These are phyloP conservation scores for Drosophila austrosaltans DNA, from an alignment of 2,888 invertebrate genomes.

Conservation along the genomic window DNA sequence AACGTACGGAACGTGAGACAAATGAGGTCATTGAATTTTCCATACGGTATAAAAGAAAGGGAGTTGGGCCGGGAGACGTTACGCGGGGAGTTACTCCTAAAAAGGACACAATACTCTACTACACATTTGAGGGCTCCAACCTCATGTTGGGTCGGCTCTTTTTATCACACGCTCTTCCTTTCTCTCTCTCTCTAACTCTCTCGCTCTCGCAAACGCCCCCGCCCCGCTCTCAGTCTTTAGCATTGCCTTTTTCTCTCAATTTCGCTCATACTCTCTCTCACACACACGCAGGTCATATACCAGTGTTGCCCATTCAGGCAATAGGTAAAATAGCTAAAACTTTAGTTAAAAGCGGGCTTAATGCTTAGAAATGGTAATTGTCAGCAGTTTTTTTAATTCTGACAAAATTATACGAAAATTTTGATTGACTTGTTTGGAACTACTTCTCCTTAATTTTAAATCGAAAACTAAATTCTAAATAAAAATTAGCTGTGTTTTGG, in stretches of 20 bases:
- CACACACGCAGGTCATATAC: conserved; percentile 2
- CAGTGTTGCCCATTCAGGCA: conserved; percentile 4
- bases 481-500: not conserved
- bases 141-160: conserved; percentile 5
- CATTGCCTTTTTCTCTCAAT: not conserved
- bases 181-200: conserved; percentile 21
- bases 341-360: not conserved
- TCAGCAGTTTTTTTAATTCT: not conserved
- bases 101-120: conserved; percentile 34
- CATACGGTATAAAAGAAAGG: conserved; percentile 42
- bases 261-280: conserved; percentile 17
- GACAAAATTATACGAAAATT: not conserved
- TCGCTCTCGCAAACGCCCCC: conserved; percentile 5
- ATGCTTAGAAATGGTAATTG: not conserved
- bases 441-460: not conserved
- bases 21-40: conserved; percentile 79
- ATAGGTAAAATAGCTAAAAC: conserved; percentile 1
- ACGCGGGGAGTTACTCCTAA: conserved; percentile 12
- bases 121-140: conserved; percentile 3
- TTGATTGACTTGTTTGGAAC: conserved; percentile 2
- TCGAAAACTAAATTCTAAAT: not conserved
- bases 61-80: conserved; percentile 26
- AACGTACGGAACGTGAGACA: conserved; percentile 66
- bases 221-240: conserved; percentile 10
- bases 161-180: conserved; percentile 29